Percentiles rank a stretch among this genome's conserved stretches.
These are phyloP conservation scores for Chrysomallon squamiferum DNA, from an alignment of 1,140 invertebrate genomes.

Conservation along the genomic window DNA sequence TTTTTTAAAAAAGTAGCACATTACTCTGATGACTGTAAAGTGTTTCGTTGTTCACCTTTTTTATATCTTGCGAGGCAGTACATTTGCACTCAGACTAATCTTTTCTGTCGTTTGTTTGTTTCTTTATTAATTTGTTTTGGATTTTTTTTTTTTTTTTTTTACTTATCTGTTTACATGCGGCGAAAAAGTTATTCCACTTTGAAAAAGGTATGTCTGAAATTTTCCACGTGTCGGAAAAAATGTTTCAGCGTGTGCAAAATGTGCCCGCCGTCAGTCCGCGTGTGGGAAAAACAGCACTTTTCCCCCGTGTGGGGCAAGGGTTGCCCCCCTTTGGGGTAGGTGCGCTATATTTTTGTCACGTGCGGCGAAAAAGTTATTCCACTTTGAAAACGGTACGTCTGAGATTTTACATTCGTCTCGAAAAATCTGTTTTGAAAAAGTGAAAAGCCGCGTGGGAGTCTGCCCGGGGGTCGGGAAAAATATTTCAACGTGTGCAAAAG, in stretches of 20 bases:
- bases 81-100: too few relatives aligned
- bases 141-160: background rate
- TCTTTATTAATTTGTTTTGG: too few relatives aligned
- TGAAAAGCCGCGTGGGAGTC: conserved; percentile 64
- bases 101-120: too few relatives aligned
- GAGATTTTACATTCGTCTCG: conserved; percentile 60
- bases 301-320: conserved; percentile 71
- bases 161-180: background rate
- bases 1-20: too few relatives aligned
- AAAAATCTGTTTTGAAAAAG: conserved; percentile 55
- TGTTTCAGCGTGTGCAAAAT: conserved; percentile 14
- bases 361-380: conserved; percentile 71
- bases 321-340: conserved; percentile 70
- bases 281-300: conserved; percentile 66
- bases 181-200: conserved; percentile 9
- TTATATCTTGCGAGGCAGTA: too few relatives aligned
- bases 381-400: conserved; percentile 69
- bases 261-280: too few relatives aligned
- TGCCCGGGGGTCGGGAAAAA: conserved; percentile 63
- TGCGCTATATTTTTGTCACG: conserved; percentile 71
- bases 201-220: too few relatives aligned
- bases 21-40: too few relatives aligned
- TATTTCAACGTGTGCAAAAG: too few relatives aligned
- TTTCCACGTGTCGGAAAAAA: too few relatives aligned
- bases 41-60: too few relatives aligned